Percentiles rank a stretch among this genome's conserved stretches.
phyloP scores from a whole-genome alignment of 2,888 invertebrate species.

The Entomobrya multifasciata region DNA sequence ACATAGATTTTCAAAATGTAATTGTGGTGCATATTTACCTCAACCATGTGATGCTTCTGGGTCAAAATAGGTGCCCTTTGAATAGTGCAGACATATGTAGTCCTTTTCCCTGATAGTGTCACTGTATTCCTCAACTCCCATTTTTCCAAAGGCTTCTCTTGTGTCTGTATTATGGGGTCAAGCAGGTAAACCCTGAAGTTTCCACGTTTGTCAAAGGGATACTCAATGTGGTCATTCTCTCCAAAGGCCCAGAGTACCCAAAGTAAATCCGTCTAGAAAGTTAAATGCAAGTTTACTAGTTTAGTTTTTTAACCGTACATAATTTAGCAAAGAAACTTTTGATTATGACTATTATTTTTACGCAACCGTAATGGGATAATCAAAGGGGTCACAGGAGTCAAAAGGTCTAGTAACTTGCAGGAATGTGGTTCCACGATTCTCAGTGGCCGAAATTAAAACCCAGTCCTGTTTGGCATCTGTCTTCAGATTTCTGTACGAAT shows the following conservation, averaged over 20 bases:
- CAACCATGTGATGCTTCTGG: slow-evolving; percentile 56
- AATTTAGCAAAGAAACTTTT: not conserved
- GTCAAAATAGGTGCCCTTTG: slow-evolving; percentile 34
- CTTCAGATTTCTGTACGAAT: slow-evolving; percentile 15
- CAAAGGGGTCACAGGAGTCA: slow-evolving; percentile 59
- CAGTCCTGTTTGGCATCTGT: slow-evolving; percentile 52
- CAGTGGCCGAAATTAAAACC: slow-evolving; percentile 27
- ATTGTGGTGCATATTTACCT: slow-evolving; percentile 20
- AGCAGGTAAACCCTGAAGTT: slow-evolving; percentile 40
- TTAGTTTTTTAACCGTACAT: not conserved
- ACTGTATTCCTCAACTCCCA: slow-evolving; percentile 36
- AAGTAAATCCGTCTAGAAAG: slow-evolving; percentile 43
- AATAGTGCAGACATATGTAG: slow-evolving; percentile 57
- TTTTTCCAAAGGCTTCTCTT: not conserved
- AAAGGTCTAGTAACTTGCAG: slow-evolving; percentile 40
- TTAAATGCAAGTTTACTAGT: not conserved
- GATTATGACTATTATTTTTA: not conserved
- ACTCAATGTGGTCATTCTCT: slow-evolving; percentile 28
- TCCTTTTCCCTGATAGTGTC: slow-evolving; percentile 28
- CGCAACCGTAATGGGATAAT: slow-evolving; percentile 67
- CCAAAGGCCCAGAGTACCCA: slow-evolving; percentile 53
- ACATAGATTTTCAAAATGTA: too few relatives aligned
- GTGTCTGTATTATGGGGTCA: slow-evolving; percentile 54
- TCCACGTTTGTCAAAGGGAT: slow-evolving; percentile 54
- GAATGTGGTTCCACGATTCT: not conserved